These are phyloP conservation scores for Coptodon bakossiorum DNA, from an alignment of 2,113 vertebrate genomes.

Conservation along the genomic window DNA sequence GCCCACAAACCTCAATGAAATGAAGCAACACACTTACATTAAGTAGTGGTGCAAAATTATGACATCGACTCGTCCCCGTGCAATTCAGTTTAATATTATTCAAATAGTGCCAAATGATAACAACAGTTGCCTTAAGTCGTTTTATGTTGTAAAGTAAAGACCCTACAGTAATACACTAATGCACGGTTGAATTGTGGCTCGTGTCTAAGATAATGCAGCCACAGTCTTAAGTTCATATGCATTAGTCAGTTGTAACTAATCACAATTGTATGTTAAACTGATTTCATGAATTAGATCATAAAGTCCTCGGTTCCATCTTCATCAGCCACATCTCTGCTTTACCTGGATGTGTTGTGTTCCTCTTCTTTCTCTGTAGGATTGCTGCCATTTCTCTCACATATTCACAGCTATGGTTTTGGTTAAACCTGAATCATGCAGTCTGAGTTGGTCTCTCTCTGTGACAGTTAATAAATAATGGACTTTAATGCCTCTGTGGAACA, in stretches of 20 bases:
- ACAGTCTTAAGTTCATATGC: accelerated
- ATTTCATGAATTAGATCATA: background rate
- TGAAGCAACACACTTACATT: background rate
- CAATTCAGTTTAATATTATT: background rate
- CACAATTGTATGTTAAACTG: background rate
- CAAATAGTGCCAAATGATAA: accelerated
- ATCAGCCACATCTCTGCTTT: background rate
- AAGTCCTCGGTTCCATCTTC: background rate
- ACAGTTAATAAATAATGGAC: background rate
- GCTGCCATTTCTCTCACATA: background rate
- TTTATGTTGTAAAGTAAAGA: background rate
- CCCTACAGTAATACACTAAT: background rate
- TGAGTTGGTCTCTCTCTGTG: background rate
- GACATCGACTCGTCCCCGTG: background rate
- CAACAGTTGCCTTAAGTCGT: accelerated
- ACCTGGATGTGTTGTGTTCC: background rate
- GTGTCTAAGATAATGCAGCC: background rate
- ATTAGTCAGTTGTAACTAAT: background rate
- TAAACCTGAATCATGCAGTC: background rate
- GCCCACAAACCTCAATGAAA: background rate
- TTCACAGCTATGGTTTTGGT: background rate
- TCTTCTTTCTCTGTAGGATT: accelerated
- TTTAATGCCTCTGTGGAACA: background rate
- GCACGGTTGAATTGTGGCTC: background rate
- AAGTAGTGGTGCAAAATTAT: background rate